These are phyloP conservation scores for Calyptommatus sinebrachiatus DNA, from an alignment of 2,113 vertebrate genomes.

Conservation along the genomic window DNA sequence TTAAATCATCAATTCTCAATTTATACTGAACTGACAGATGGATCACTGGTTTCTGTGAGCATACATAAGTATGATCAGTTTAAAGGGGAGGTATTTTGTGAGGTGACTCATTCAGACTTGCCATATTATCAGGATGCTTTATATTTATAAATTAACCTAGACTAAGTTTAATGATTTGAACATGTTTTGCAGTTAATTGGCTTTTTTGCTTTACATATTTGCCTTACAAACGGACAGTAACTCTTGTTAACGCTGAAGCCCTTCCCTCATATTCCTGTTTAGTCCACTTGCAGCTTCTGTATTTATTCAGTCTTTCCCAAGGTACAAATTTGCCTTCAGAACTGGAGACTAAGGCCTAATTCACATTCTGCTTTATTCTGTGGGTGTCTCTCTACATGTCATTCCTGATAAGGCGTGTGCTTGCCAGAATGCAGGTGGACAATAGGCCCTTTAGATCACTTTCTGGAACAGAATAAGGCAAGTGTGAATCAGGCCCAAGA, in stretches of 20 bases:
- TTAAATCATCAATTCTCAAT: neutral
- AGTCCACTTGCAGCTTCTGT: neutral
- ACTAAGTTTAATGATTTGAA: neutral
- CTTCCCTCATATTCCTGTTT: neutral
- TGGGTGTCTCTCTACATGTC: too few relatives aligned
- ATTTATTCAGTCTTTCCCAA: neutral
- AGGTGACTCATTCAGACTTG: neutral
- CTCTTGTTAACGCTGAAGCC: neutral
- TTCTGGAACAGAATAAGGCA: too few relatives aligned
- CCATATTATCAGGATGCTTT: neutral
- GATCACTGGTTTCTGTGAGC: neutral
- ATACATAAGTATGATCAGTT: neutral
- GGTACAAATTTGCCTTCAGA: neutral
- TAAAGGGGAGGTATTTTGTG: neutral
- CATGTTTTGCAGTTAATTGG: conserved; percentile 1
- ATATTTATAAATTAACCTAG: neutral
- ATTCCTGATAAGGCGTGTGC: too few relatives aligned
- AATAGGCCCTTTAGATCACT: too few relatives aligned
- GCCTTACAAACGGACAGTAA: neutral
- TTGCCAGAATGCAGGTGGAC: too few relatives aligned
- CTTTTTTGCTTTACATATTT: conserved; percentile 3
- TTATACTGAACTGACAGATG: neutral
- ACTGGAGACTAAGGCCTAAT: neutral
- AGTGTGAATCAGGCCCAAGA: too few relatives aligned
- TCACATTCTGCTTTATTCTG: too few relatives aligned